Conservation (phyloP, 2,888 invertebrate species). For the Neria commutata region DNA sequence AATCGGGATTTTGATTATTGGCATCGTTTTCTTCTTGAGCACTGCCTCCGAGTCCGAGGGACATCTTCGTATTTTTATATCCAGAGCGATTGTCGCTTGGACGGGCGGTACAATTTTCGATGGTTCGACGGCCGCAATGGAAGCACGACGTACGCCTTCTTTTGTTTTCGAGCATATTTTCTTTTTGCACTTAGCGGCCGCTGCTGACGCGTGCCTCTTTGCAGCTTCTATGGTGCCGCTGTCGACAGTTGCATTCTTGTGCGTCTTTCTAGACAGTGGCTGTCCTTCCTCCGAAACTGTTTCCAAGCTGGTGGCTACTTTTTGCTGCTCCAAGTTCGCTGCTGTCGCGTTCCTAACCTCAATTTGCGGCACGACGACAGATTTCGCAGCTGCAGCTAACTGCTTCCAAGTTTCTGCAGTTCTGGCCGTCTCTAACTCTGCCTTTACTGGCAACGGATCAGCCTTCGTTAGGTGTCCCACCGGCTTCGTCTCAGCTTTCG, state of each 20-base stretch:
- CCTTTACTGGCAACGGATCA: no score
- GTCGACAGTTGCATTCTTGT: background rate
- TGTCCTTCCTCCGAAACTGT: background rate
- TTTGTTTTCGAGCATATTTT: constrained; percentile 35
- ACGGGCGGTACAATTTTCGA: constrained; percentile 48
- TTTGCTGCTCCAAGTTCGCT: background rate
- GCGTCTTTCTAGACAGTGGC: background rate
- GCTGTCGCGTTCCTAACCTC: no score
- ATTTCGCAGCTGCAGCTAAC: background rate
- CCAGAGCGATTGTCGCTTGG: constrained; percentile 27
- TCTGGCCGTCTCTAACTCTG: no score
- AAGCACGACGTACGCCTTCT: constrained; percentile 43
- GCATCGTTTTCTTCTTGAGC: constrained; percentile 47
- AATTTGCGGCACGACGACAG: background rate
- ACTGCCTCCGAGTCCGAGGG: constrained; percentile 57
- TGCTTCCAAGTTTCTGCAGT: no score
- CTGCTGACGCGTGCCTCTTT: background rate
- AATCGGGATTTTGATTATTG: constrained; percentile 37
- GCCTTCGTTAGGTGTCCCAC: no score
- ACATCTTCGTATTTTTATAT: constrained; percentile 42
- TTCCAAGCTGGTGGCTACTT: constrained; percentile 11
- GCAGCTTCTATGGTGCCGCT: background rate
- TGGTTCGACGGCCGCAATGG: constrained; percentile 55
- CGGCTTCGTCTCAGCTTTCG: no score
- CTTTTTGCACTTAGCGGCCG: constrained; percentile 34